Evolutionary conservation across 2,113 vertebrate species (phyloP).

Genomic region (Myanophis thanlyinensis): DNA sequence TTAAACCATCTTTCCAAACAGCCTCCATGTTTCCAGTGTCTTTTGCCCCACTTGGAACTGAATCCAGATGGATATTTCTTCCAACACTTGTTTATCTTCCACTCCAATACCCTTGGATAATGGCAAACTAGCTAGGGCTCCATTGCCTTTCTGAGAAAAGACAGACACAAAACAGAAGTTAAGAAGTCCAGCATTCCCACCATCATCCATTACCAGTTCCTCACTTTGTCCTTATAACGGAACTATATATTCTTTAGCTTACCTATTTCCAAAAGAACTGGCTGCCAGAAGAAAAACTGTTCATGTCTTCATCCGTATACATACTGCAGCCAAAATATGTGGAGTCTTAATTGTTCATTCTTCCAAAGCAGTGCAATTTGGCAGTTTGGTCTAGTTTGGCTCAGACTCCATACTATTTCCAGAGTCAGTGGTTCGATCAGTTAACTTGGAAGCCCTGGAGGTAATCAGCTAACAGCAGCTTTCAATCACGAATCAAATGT

Average conservation of each 20-base stretch:
- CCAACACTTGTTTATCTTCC: neutral
- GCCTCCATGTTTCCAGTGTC: too few species aligned
- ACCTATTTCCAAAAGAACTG: neutral
- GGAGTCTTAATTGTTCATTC: neutral
- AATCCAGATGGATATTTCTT: too few species aligned
- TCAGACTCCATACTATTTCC: neutral
- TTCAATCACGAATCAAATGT: neutral
- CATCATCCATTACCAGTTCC: neutral
- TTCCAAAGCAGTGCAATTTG: neutral
- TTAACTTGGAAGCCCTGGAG: neutral
- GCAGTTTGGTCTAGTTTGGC: neutral
- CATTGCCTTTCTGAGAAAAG: neutral
- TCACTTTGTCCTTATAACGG: neutral
- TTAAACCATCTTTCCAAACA: too few species aligned
- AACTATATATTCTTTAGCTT: neutral
- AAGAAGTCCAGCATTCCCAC: neutral
- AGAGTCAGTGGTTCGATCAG: neutral
- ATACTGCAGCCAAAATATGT: neutral
- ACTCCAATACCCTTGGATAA: neutral
- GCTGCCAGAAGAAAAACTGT: neutral
- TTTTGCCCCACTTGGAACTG: too few species aligned
- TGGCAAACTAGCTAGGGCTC: neutral
- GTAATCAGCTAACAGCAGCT: neutral
- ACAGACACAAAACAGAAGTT: neutral
- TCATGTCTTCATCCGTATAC: neutral